Conservation (phyloP, 2,888 invertebrate species). For the Elegia similella region DNA sequence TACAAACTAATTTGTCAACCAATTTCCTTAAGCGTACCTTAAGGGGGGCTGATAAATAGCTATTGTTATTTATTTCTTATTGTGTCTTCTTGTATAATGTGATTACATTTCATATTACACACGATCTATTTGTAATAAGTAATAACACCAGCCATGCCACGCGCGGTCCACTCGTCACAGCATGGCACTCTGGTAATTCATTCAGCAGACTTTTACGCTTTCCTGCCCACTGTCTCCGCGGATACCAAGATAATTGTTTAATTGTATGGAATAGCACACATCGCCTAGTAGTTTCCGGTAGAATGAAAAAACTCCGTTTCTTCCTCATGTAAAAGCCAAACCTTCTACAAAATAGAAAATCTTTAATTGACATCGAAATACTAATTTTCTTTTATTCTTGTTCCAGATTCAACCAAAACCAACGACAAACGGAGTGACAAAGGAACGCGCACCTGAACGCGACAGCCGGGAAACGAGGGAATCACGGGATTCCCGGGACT, state of each 20-base stretch:
- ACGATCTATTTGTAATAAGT: too few species aligned
- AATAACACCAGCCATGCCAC: neutral
- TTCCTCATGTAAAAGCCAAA: too few species aligned
- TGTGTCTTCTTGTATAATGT: too few species aligned
- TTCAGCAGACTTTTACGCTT: conserved; percentile 58
- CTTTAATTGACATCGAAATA: conserved; percentile 33
- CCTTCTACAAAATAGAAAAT: too few species aligned
- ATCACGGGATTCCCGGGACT: conserved; percentile 31
- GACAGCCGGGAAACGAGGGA: conserved; percentile 49
- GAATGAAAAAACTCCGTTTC: too few species aligned
- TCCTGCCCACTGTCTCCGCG: conserved; percentile 35
- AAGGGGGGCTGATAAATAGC: too few species aligned
- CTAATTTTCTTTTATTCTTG: conserved; percentile 41
- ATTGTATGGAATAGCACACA: neutral
- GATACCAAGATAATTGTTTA: conserved; percentile 19
- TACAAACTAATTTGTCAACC: too few species aligned
- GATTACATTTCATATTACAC: too few species aligned
- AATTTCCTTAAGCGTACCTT: too few species aligned
- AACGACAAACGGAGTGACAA: conserved; percentile 71
- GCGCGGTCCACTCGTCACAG: conserved; percentile 5
- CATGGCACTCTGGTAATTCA: conserved; percentile 21
- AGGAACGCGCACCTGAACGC: conserved; percentile 61
- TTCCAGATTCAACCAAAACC: conserved; percentile 77
- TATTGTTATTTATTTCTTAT: too few species aligned
- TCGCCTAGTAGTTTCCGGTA: too few species aligned